Evolutionary conservation across 2,797 vertebrate species (phyloP), one percentile per base, ranked within the genome.

Genomic region (Hoplostethus mediterraneus): DNA sequence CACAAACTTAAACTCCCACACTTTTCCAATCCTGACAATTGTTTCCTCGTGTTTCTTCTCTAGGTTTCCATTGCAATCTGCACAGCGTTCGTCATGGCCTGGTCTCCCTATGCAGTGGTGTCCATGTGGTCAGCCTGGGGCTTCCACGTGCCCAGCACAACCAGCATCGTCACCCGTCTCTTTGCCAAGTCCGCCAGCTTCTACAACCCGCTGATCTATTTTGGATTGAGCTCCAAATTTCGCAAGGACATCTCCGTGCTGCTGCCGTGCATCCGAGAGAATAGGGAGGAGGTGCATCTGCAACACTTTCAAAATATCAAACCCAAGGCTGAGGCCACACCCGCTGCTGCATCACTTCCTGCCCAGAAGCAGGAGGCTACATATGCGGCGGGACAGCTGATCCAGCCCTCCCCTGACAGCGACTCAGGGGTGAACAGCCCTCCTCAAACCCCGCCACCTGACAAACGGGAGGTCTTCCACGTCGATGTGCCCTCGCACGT

Each of bases 21-120:
- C 78, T 60, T 69, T 67, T 56, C 36, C 63, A 52, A 1, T 63
- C 14, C 51, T 86, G 52, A 86, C 71, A 65, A 79, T 83, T 59
- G 52, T 71, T 83, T 61, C 86, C 76, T 80, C 38, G 38, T 90
- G 78, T 81, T 65, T 47, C n/a, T 31, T 54, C 28, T 65, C 49
- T 68, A 97, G 96, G 95, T 97, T 75, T 97, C 96, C 77, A 93
- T 96, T 69, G 96, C 96, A 33, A 95, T 96, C 88, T 95, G 95
- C 84, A 96, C 94, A 3, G 95, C 94, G 54, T 96, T 95, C 82
- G 96, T 97, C 88, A 90, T 96, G 81, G 96, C 96, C 11, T 97
- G 96, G 97, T 97, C 96, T 5, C 96, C 96, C 1, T 98, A 98
- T 21, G 97, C 96, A 2, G 96, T 97, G 73, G 96, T 97, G 79